phyloP scores from a whole-genome alignment of 2,113 vertebrate species.

The Neodon shergylaensis region DNA sequence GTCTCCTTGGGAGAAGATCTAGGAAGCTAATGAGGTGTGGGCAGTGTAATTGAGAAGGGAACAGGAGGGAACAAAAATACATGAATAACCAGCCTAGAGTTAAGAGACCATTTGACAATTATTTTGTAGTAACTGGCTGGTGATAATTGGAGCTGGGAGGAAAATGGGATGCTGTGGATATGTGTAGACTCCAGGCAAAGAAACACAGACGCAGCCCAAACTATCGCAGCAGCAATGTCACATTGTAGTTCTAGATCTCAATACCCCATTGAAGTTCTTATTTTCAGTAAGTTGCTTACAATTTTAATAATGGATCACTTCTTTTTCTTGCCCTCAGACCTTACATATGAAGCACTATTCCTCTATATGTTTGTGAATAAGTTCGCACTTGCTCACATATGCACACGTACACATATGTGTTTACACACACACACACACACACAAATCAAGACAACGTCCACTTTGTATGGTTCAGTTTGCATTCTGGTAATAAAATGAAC shows the following conservation, averaged over 20 bases:
- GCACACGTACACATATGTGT: fast-evolving
- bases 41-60: slow-evolving; percentile 71
- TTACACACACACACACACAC: too few relatives aligned
- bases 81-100: slow-evolving; percentile 68
- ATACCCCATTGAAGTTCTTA: neutral
- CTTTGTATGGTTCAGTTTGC: neutral
- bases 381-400: too few relatives aligned
- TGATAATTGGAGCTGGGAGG: slow-evolving; percentile 68
- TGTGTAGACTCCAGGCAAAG: neutral
- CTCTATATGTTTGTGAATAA: neutral
- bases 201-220: neutral
- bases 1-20: slow-evolving; percentile 57
- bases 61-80: slow-evolving; percentile 66
- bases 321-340: neutral
- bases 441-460: neutral
- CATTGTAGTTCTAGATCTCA: neutral
- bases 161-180: neutral
- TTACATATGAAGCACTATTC: neutral
- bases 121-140: slow-evolving; percentile 75
- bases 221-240: neutral
- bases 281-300: neutral
- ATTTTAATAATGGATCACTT: neutral
- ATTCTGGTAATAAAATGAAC: neutral
- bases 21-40: slow-evolving; percentile 74
- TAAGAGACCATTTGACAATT: slow-evolving; percentile 76